phyloP scores from a whole-genome alignment of 1,140 invertebrate genomes.

The Sinonovacula constricta region DNA sequence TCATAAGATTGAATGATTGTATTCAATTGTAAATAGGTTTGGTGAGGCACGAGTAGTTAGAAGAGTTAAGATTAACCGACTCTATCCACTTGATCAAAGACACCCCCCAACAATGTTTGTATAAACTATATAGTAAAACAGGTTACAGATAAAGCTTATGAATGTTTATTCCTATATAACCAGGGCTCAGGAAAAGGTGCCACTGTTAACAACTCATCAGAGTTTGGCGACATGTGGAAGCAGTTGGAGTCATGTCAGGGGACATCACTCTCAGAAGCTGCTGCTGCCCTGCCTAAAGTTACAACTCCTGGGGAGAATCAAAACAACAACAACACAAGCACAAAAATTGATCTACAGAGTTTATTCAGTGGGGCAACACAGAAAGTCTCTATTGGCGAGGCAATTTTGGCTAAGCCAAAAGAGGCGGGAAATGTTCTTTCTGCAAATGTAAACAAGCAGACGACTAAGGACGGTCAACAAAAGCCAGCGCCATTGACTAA shows the following conservation, averaged over 20 bases:
- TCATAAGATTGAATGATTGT: too few species aligned
- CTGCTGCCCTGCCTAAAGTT: conserved; percentile 53
- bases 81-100: too few species aligned
- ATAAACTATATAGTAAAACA: too few species aligned
- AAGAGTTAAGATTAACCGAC: too few species aligned
- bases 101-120: too few species aligned
- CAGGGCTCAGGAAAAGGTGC: too few species aligned
- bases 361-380: conserved; percentile 53
- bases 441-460: not conserved
- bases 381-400: not conserved
- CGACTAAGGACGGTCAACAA: conserved; percentile 1
- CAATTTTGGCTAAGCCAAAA: not conserved
- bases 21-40: too few species aligned
- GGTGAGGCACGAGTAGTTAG: too few species aligned
- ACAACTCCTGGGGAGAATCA: conserved; percentile 12
- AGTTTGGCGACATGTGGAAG: conserved; percentile 71
- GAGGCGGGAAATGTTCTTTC: not conserved
- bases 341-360: conserved; percentile 40
- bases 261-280: conserved; percentile 54
- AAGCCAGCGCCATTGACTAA: conserved; percentile 2
- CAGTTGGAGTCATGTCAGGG: conserved; percentile 47
- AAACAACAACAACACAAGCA: not conserved
- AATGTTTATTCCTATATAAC: too few species aligned
- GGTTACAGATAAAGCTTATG: too few species aligned
- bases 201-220: too few species aligned